A percentile compares a stretch with the other conserved stretches of the same genome.
These are phyloP conservation scores for Listrodromus nycthemerus DNA, from an alignment of 2,888 invertebrate genomes.

Conservation along the genomic window DNA sequence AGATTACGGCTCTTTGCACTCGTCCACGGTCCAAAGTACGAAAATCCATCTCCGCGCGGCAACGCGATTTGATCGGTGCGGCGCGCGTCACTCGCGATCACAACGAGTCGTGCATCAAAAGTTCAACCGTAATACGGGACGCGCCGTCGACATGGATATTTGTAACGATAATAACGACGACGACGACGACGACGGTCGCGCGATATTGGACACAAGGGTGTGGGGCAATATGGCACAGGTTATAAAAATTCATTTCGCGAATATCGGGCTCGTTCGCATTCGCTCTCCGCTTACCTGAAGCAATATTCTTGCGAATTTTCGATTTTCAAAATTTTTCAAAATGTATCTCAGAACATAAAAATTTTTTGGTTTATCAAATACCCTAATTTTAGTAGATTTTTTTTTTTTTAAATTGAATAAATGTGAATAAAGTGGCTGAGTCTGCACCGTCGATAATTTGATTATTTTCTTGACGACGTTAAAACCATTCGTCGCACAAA, in stretches of 20 bases:
- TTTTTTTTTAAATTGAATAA: too few relatives aligned
- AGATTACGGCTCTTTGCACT: conserved; percentile 53
- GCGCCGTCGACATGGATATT: conserved; percentile 41
- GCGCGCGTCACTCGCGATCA: conserved; percentile 61
- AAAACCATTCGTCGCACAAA: background rate
- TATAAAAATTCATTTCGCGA: too few relatives aligned
- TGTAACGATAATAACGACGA: conserved; percentile 24
- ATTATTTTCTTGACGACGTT: conserved; percentile 30
- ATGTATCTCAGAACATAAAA: background rate
- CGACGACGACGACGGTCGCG: background rate
- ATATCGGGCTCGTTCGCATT: too few relatives aligned
- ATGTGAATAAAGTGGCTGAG: background rate
- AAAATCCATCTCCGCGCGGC: conserved; percentile 23
- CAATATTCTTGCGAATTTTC: too few relatives aligned
- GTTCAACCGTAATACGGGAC: conserved; percentile 49
- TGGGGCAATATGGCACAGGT: too few relatives aligned
- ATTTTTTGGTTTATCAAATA: too few relatives aligned
- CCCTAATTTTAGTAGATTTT: too few relatives aligned
- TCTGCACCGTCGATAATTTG: conserved; percentile 29
- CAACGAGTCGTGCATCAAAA: conserved; percentile 57
- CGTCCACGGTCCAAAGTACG: background rate
- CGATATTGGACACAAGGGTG: background rate
- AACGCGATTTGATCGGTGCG: conserved; percentile 46
- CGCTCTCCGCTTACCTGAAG: too few relatives aligned
- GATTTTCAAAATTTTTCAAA: background rate